Evolutionary conservation across 2,888 invertebrate genomes (phyloP).

Genomic region (Lutraria lutraria): DNA sequence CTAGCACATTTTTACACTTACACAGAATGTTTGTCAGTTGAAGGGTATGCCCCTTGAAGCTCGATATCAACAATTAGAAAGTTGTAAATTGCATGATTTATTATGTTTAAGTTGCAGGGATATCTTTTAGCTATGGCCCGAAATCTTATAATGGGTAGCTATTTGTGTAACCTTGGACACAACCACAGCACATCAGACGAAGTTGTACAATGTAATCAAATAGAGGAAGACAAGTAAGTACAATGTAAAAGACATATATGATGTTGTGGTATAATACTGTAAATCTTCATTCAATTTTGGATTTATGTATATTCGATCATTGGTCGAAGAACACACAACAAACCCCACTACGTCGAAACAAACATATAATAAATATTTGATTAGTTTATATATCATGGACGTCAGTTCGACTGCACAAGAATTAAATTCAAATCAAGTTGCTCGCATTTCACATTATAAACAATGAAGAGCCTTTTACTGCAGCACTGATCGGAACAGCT

Average conservation of each 20-base stretch:
- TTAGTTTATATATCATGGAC: too few species aligned
- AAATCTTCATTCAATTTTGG: not conserved
- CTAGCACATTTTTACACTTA: too few species aligned
- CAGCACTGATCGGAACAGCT: too few species aligned
- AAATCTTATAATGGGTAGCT: slow-evolving; percentile 53
- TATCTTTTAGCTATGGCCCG: slow-evolving; percentile 35
- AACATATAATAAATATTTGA: not conserved
- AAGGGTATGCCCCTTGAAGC: too few species aligned
- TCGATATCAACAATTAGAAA: too few species aligned
- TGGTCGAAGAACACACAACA: not conserved
- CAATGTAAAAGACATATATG: not conserved
- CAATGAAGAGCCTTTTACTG: too few species aligned
- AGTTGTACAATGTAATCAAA: slow-evolving; percentile 45
- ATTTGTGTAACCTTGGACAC: slow-evolving; percentile 48
- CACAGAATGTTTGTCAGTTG: too few species aligned
- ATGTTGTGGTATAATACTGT: not conserved
- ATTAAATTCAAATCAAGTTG: too few species aligned
- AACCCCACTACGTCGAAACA: not conserved
- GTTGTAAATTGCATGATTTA: too few species aligned
- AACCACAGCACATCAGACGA: slow-evolving; percentile 46
- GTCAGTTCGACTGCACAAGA: too few species aligned
- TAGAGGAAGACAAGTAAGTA: slow-evolving; percentile 48
- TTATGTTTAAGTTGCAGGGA: not conserved
- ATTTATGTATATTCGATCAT: not conserved
- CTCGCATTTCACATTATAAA: too few species aligned